Evolutionary conservation across 2,888 invertebrate genomes (phyloP), one percentile per base, ranked within the genome.

Genomic region (Aromia moschata): DNA sequence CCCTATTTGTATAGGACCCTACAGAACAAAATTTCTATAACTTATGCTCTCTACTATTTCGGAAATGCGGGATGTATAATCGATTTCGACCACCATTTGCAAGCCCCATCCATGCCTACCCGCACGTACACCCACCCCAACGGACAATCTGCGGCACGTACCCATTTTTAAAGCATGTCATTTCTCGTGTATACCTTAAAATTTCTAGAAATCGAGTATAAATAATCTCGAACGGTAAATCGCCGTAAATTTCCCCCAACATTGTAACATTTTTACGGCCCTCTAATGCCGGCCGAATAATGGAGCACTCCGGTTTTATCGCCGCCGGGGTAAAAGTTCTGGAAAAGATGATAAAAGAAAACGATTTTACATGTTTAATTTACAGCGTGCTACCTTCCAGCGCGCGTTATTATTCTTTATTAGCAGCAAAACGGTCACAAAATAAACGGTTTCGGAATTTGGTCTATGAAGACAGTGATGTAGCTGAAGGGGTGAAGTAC

Each of bases 201-300:
- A n/a, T n/a, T 51, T 51, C 20, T 30, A 40, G 30, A 51, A 51
- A 40, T 51, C 25, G 37, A 36, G 45, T 37, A 55, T 16, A 49
- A 43, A 43, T 49, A n/a, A 43, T 20, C 25, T 43, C 36, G 16
- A 10, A 33, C n/a, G 41, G 17, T 18, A 25, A 43, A 40, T 49
- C 56, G 49, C 11, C 37, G 41, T 25, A 49, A 56, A 56, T 43
- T 49, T 54, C 25, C 17, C 20, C 20, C 56, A 56, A 56, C 56
- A 56, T 49, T 56, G 44, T 49, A 37, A 33, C 43, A 46, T 56
- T 56, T n/a, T 56, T 49, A 43, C 47, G 49, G 49, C 37, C 25
- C 56, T 49, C 40, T 49, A 56, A 56, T 49, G 49, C 47, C 44
- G 49, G 47, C 56, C 14, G 12, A 36, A 56, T 56, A 56, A 56